These are phyloP conservation scores for Neoseiulus cucumeris DNA, from an alignment of 1,140 invertebrate species.

Conservation along the genomic window DNA sequence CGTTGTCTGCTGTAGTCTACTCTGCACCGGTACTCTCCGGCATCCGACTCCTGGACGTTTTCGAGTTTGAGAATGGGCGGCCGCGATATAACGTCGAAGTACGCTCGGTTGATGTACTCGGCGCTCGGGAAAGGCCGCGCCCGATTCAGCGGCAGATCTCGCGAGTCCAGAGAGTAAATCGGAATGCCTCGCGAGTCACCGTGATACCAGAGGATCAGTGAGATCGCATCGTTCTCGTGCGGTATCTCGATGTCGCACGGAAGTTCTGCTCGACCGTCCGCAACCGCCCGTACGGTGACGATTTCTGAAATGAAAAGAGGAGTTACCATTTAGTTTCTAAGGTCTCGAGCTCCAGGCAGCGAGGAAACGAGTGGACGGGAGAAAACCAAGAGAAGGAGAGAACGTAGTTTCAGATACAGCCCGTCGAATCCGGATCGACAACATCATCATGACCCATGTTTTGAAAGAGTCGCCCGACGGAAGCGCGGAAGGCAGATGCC, in stretches of 20 bases:
- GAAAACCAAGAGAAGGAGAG: background rate
- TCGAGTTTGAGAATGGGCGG: slow-evolving; percentile 19
- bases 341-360: background rate
- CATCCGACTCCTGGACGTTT: slow-evolving; percentile 18
- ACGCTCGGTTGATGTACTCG: slow-evolving; percentile 4
- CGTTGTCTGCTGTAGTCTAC: slow-evolving; percentile 61
- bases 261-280: slow-evolving; percentile 47
- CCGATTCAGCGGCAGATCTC: slow-evolving; percentile 15
- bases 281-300: slow-evolving; percentile 34
- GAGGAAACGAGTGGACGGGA: background rate
- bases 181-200: slow-evolving; percentile 27
- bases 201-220: slow-evolving; percentile 65
- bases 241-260: slow-evolving; percentile 60
- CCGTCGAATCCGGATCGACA: no score
- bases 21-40: slow-evolving; percentile 21
- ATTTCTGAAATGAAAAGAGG: background rate
- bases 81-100: slow-evolving; percentile 4
- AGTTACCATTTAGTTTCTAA: background rate
- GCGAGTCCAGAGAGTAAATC: slow-evolving; percentile 21
- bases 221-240: slow-evolving; percentile 41
- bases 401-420: background rate
- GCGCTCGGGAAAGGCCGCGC: slow-evolving; percentile 18
- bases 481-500: no score
- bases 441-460: no score
- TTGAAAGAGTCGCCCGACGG: no score